Conservation (phyloP, 2,113 vertebrate genomes). For the Poicephalus gulielmi region DNA sequence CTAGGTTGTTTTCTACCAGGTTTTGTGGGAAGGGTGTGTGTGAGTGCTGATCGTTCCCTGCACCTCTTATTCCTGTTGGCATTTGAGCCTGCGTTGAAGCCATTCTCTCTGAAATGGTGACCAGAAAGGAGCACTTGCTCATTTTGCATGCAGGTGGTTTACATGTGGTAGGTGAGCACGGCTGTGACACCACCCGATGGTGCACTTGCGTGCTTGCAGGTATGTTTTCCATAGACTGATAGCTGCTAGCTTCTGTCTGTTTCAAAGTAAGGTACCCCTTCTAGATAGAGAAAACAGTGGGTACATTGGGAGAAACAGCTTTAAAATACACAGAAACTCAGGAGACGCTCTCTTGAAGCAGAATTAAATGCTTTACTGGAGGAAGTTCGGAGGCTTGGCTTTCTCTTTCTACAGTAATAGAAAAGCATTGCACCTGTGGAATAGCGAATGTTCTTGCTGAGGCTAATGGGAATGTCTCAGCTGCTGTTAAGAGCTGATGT, state of each 20-base stretch:
- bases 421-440: neutral
- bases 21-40: neutral
- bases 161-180: neutral
- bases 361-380: neutral
- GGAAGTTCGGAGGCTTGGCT: neutral
- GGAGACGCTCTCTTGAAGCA: neutral
- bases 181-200: neutral
- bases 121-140: neutral
- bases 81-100: neutral
- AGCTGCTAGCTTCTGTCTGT: neutral
- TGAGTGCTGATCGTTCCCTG: neutral
- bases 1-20: neutral
- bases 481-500: neutral
- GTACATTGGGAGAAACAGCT: neutral
- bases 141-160: rapidly evolving
- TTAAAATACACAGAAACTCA: neutral
- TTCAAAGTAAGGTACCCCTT: neutral
- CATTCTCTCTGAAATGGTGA: neutral
- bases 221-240: neutral
- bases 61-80: neutral
- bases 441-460: neutral
- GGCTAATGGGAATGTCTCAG: neutral
- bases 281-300: neutral
- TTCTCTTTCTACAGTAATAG: neutral
- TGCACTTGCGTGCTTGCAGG: neutral